phyloP scores from a whole-genome alignment of 2,888 invertebrate genomes.

The Coenonympha glycerion region DNA sequence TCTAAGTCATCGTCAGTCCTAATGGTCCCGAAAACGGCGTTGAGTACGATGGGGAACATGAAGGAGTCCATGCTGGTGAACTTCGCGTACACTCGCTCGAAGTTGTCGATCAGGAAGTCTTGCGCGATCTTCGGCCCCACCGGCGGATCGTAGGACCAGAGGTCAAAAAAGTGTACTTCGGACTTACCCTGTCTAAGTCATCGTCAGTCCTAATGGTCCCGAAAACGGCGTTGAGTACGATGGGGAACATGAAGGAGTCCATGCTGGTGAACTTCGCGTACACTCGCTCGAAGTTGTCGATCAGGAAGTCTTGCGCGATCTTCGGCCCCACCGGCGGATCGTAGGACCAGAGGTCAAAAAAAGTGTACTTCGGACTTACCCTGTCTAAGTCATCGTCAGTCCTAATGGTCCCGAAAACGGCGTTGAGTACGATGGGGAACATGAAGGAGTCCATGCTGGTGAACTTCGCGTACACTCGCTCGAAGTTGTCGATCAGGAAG shows the following conservation, averaged over 20 bases:
- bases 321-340: constrained; percentile 69
- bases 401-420: constrained; percentile 57
- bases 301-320: constrained; percentile 84
- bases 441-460: constrained; percentile 57
- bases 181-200: constrained; percentile 50
- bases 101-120: constrained; percentile 82
- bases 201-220: constrained; percentile 49
- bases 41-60: constrained; percentile 54
- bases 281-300: constrained; percentile 81
- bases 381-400: constrained; percentile 48
- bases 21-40: constrained; percentile 57
- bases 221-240: constrained; percentile 55
- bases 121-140: constrained; percentile 81
- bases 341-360: constrained; percentile 62
- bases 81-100: constrained; percentile 73
- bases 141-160: constrained; percentile 57
- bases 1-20: constrained; percentile 48
- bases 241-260: constrained; percentile 61
- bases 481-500: constrained; percentile 83
- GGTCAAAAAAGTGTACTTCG: constrained; percentile 31
- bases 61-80: constrained; percentile 60
- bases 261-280: constrained; percentile 48
- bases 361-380: constrained; percentile 37
- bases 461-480: constrained; percentile 66
- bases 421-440: constrained; percentile 51